These are phyloP conservation scores for Drosophila neotestacea DNA, from an alignment of 2,888 invertebrate genomes.

Conservation along the genomic window DNA sequence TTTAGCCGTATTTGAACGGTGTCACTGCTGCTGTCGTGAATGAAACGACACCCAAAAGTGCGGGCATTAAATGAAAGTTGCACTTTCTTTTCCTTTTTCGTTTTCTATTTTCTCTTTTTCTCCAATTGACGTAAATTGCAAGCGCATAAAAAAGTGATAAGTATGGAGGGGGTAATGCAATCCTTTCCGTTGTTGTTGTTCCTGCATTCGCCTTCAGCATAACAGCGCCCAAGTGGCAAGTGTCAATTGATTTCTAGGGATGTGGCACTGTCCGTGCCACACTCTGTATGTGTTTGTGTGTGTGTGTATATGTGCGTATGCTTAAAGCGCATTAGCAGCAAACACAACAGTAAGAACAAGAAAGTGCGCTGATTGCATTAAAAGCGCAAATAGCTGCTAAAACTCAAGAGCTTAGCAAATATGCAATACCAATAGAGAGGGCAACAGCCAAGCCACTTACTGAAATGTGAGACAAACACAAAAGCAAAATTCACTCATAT, in stretches of 20 bases:
- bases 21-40: slow-evolving; percentile 45
- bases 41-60: slow-evolving; percentile 73
- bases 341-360: slow-evolving; percentile 29
- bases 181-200: slow-evolving; percentile 34
- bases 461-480: slow-evolving; percentile 28
- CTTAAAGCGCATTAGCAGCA: slow-evolving; percentile 63
- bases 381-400: slow-evolving; percentile 66
- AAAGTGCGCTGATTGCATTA: slow-evolving; percentile 64
- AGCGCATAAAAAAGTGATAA: slow-evolving; percentile 62
- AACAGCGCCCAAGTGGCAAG: slow-evolving; percentile 62
- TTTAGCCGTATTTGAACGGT: slow-evolving; percentile 70
- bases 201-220: slow-evolving; percentile 32
- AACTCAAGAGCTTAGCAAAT: slow-evolving; percentile 69
- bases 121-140: slow-evolving; percentile 74
- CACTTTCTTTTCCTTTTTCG: slow-evolving; percentile 28
- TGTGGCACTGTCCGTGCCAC: slow-evolving; percentile 41
- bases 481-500: slow-evolving; percentile 19
- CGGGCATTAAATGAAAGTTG: slow-evolving; percentile 72
- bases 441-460: slow-evolving; percentile 46
- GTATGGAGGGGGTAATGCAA: slow-evolving; percentile 23
- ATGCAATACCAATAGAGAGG: slow-evolving; percentile 27
- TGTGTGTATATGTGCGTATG: slow-evolving; percentile 14
- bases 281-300: not conserved
- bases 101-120: slow-evolving; percentile 16
- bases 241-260: slow-evolving; percentile 71